Evolutionary conservation across 2,888 invertebrate species (phyloP), one percentile per base, ranked within the genome.

Genomic region (Cenopis cana): DNA sequence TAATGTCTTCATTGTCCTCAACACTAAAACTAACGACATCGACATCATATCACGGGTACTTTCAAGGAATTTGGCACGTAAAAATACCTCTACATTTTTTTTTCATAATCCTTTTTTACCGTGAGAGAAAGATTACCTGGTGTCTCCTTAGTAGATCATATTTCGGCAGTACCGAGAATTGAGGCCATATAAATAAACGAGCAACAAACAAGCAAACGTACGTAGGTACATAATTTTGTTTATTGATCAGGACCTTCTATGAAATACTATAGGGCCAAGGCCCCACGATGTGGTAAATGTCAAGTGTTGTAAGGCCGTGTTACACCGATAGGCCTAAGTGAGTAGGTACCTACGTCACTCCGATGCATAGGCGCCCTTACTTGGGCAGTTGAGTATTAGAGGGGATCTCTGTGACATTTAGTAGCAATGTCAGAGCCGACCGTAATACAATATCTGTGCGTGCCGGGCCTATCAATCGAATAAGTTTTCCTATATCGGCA

Each of bases 381-480:
- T 12, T n/a, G 5, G 20, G 12, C 12, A 41, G 60, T 46, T 11
- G 11, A n/a, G 46, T 29, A 59, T 38, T 41, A 60, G 46, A 46
- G 60, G 60, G 60, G 60, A 60, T 60, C 46, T 60, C 46, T 60
- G 11, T 54, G 38, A 36, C 50, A 38, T 64, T 64, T 20, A 52
- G 52, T 64, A n/a, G 38, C 64, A 64, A 54, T 64, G 52, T 64
- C 64, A 54, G 52, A 52, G 52, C 64, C 24, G 52, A 14, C 52
- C 62, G 52, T 64, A 64, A 64, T 52, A 38, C 64, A 36, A 54
- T 50, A 20, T 64, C 18, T 33, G 49, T 18, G 52, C 64, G 64
- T 64, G 64, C n/a, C n/a, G n/a, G 54, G 52, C 64, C 38, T 64
- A 38, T 64, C 64, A 64, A 64, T 54, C n/a, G n/a, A 54, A 64